Percentiles rank a stretch among this genome's conserved stretches.
Conservation (phyloP, 2,888 invertebrate species). For the Nemoura dubitans region DNA sequence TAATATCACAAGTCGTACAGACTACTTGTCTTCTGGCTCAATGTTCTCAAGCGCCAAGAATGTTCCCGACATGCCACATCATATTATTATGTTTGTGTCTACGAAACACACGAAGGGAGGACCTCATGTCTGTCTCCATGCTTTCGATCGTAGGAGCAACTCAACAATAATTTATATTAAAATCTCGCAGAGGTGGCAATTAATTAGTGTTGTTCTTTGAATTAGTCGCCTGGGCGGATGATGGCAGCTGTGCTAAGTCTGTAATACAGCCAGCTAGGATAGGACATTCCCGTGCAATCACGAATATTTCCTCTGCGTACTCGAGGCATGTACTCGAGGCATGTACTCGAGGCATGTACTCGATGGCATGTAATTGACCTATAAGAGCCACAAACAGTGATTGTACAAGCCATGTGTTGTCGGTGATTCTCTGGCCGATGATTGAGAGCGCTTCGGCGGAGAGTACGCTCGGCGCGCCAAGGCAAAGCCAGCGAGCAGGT, state of each 20-base stretch:
- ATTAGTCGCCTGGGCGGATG: neutral
- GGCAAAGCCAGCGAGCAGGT: neutral
- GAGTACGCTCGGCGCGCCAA: too few species aligned
- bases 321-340: too few species aligned
- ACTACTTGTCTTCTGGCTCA: conserved; percentile 17
- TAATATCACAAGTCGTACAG: conserved; percentile 41
- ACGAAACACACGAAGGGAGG: neutral
- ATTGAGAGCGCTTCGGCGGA: too few species aligned
- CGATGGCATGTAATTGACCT: too few species aligned
- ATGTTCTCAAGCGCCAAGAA: neutral
- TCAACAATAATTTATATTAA: neutral
- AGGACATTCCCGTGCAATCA: neutral
- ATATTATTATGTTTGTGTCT: neutral
- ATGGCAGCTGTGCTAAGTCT: neutral
- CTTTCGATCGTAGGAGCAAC: neutral
- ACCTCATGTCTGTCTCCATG: neutral
- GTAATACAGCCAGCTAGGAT: neutral
- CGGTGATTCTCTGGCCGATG: too few species aligned
- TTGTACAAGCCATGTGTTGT: too few species aligned
- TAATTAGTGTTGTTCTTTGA: neutral
- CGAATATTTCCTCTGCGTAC: too few species aligned
- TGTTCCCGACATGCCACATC: neutral
- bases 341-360: too few species aligned
- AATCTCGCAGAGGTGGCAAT: neutral
- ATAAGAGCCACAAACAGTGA: too few species aligned